These are phyloP conservation scores for Zeuzera pyrina DNA, from an alignment of 2,888 invertebrate species.

Conservation along the genomic window DNA sequence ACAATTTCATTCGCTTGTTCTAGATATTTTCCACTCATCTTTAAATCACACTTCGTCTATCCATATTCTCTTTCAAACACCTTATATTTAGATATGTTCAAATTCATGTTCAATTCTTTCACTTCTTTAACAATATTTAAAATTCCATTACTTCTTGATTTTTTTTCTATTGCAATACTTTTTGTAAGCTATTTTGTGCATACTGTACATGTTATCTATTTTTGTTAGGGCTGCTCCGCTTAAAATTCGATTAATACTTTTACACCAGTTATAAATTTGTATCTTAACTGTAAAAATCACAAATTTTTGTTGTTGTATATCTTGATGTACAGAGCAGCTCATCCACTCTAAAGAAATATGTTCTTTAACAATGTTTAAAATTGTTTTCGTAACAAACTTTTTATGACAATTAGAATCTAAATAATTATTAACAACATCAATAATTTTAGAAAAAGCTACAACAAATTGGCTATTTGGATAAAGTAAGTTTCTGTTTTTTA, in stretches of 20 bases:
- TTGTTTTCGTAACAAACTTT: not conserved
- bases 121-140: too few relatives aligned
- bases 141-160: too few relatives aligned
- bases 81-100: too few relatives aligned
- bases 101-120: too few relatives aligned
- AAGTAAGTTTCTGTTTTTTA: not conserved
- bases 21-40: too few relatives aligned
- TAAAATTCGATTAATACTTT: constrained; percentile 1
- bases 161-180: too few relatives aligned
- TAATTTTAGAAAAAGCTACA: not conserved
- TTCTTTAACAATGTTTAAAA: not conserved
- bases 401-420: not conserved
- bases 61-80: too few relatives aligned
- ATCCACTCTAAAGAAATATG: not conserved
- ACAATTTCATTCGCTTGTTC: too few relatives aligned
- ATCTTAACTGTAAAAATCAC: not conserved
- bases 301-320: not conserved
- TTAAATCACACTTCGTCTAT: too few relatives aligned
- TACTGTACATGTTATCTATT: too few relatives aligned
- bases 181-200: too few relatives aligned
- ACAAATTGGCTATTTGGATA: not conserved
- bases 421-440: not conserved
- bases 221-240: constrained; percentile 2
- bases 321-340: not conserved
- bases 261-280: not conserved